A percentile compares a stretch with the other conserved stretches of the same genome.
Conservation (phyloP, 2,113 vertebrate genomes). For the Syngnathus scovelli region DNA sequence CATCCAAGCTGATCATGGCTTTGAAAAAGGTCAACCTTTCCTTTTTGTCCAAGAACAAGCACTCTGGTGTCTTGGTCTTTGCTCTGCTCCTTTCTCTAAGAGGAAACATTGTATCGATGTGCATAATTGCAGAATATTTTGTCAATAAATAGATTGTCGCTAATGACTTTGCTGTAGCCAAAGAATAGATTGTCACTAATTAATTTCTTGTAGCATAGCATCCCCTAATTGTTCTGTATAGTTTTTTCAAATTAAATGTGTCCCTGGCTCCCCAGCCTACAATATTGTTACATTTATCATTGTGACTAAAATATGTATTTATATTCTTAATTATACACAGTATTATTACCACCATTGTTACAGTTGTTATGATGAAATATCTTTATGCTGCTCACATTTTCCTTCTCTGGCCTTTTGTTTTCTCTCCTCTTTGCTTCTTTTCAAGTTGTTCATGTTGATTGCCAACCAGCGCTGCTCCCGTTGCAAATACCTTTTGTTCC, state of each 20-base stretch:
- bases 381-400: too few species aligned
- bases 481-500: too few species aligned
- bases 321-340: too few species aligned
- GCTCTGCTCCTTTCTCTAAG: not conserved
- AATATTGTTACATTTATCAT: not conserved
- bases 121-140: conserved; percentile 59
- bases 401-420: too few species aligned
- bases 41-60: not conserved
- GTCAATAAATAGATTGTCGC: conserved; percentile 60
- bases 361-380: too few species aligned
- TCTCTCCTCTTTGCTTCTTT: too few species aligned
- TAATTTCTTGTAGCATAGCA: conserved; percentile 10
- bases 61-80: not conserved
- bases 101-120: conserved; percentile 56
- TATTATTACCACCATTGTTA: too few species aligned
- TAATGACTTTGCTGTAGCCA: conserved; percentile 65
- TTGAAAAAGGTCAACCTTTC: conserved; percentile 3
- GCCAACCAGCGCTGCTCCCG: too few species aligned
- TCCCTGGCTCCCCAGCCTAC: not conserved
- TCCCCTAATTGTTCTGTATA: not conserved
- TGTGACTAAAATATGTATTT: not conserved
- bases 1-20: not conserved
- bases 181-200: too few species aligned
- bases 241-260: not conserved
- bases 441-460: too few species aligned